A percentile compares a stretch with the other conserved stretches of the same genome.
Evolutionary conservation across 2,113 vertebrate genomes (phyloP).

Genomic region (Stomatorhinus ivindoensis): DNA sequence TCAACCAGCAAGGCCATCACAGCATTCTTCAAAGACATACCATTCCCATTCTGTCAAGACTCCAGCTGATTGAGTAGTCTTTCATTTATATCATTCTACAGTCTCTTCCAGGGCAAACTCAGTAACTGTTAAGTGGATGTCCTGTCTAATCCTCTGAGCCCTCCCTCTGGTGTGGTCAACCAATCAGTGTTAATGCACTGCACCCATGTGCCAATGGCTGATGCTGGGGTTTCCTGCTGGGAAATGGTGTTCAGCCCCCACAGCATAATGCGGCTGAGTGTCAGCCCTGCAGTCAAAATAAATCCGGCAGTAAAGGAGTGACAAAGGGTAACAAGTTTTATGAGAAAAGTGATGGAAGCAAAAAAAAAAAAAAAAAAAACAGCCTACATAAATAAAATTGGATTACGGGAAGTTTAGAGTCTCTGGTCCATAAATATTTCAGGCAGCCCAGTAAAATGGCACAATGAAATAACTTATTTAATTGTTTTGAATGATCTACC

Average conservation of each 20-base stretch:
- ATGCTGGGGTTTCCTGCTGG: background rate
- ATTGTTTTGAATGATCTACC: slow-evolving; percentile 49
- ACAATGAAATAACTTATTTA: slow-evolving; percentile 42
- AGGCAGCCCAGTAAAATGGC: slow-evolving; percentile 30
- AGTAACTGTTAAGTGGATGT: background rate
- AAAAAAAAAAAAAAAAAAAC: slow-evolving; percentile 25
- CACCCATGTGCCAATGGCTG: background rate
- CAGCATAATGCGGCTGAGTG: slow-evolving; percentile 13
- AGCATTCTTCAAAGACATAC: background rate
- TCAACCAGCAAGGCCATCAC: background rate
- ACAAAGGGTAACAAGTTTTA: slow-evolving; percentile 43
- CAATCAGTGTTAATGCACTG: background rate
- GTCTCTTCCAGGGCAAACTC: background rate
- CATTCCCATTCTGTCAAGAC: background rate
- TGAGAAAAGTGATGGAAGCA: slow-evolving; percentile 39
- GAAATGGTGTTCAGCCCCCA: background rate
- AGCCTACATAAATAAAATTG: slow-evolving; percentile 43
- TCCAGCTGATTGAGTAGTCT: background rate
- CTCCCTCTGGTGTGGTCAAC: background rate
- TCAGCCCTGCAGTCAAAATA: slow-evolving; percentile 34
- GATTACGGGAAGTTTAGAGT: slow-evolving; percentile 39
- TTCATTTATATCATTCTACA: background rate
- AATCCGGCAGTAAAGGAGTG: slow-evolving; percentile 33
- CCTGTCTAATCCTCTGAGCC: background rate
- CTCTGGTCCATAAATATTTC: slow-evolving; percentile 43